Percentiles rank a stretch among this genome's conserved stretches.
These are phyloP conservation scores for Acanthopagrus latus DNA, from an alignment of 2,797 vertebrate genomes.

Conservation along the genomic window DNA sequence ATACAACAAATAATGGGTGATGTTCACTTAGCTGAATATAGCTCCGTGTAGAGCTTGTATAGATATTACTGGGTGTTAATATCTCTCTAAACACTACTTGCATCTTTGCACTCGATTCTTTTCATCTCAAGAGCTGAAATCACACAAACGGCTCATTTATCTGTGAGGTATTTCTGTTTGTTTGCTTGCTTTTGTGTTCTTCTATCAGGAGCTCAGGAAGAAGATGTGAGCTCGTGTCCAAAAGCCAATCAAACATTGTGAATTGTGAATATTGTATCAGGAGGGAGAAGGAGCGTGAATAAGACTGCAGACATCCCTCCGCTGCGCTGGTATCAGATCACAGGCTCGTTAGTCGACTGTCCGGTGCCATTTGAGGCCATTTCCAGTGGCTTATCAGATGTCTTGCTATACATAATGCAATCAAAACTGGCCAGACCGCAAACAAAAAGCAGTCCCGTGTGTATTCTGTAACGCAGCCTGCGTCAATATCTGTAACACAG, in stretches of 20 bases:
- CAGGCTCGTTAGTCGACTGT: slow-evolving; percentile 36
- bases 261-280: neutral
- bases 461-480: slow-evolving; percentile 64
- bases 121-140: neutral
- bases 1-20: neutral
- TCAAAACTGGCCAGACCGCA: slow-evolving; percentile 65
- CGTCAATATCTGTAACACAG: slow-evolving; percentile 54
- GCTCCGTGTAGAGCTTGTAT: neutral
- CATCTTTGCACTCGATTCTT: neutral
- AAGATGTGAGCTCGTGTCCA: slow-evolving; percentile 15
- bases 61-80: slow-evolving; percentile 3
- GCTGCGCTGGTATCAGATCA: slow-evolving; percentile 56
- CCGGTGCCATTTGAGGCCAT: slow-evolving; percentile 58
- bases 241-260: slow-evolving; percentile 23
- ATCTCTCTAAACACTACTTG: neutral
- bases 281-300: slow-evolving; percentile 9
- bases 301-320: slow-evolving; percentile 30
- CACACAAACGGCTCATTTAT: neutral
- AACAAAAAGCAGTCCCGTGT: slow-evolving; percentile 57
- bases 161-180: slow-evolving; percentile 23
- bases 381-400: slow-evolving; percentile 70
- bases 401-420: slow-evolving; percentile 73
- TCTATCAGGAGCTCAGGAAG: slow-evolving; percentile 15
- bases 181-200: slow-evolving; percentile 16
- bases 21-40: slow-evolving; percentile 11